Base-by-base conservation (phyloP, 1,140 invertebrate species). In the Spodoptera frugiperda region DNA sequence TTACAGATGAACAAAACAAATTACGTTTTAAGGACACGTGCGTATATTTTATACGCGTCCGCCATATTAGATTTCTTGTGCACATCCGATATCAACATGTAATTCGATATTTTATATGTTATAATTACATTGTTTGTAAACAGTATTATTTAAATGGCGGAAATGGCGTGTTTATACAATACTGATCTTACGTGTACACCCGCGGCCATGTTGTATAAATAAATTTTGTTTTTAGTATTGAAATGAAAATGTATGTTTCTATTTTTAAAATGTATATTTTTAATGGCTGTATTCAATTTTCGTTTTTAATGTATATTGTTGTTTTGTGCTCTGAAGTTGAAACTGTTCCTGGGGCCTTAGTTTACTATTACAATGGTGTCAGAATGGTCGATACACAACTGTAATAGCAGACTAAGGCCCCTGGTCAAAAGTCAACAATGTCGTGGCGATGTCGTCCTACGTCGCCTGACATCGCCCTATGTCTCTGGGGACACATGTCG, bases 101-200 rank as follows among this genome's bases (percentile, higher is more conserved):
- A 48, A 76, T 76, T 15, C 49, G 46, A 73, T 39, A 53, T 67
- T 53, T 67, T 59, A 25, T 59, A 25, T 70, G 46, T 78, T 78
- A 72, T 61, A 25, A 70, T 19, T 59, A 44, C 39, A 46, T 19
- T 73, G 76, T 86, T 86, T 72, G 77, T 83, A 84, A 86, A 84
- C 78, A 76, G 17, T 57, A 54, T n/a, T 79, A 59, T 19, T 53
- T 57, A 55, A 72, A 65, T 55, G 57, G 70, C 79, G 84, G 83
- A 86, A 86, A 84, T 79, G 72, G 73, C n/a, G n/a, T 83, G 82
- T 81, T 84, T 84, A 80, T 80, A 78, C 67, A 77, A 76, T 81
- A 17, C 30, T 61, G 82, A 81, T 30, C 63, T 39, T 39, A 39
- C 33, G 33, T 10, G 63, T 67, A 67, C 63, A 67, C n/a, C 25